phyloP scores from a whole-genome alignment of 2,888 invertebrate species.

The Eupithecia dodoneata region DNA sequence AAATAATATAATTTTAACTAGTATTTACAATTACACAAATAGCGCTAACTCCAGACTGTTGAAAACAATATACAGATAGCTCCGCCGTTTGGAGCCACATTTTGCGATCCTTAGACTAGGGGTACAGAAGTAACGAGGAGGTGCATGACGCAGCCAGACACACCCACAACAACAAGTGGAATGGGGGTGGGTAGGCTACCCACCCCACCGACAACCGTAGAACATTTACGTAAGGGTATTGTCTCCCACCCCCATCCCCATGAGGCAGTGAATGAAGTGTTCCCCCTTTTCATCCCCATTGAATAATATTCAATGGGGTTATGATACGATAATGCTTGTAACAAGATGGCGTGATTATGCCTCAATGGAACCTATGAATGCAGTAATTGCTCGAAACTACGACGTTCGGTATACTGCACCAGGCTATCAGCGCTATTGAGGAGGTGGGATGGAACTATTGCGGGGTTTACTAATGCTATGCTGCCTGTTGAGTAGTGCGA shows the following conservation, averaged over 20 bases:
- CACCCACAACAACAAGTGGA: not conserved
- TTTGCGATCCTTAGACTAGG: not conserved
- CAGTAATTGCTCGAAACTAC: constrained; percentile 7
- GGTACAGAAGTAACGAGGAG: not conserved
- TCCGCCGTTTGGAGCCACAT: not conserved
- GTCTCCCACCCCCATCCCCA: not conserved
- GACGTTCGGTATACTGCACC: constrained; percentile 7
- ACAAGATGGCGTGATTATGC: constrained; percentile 10
- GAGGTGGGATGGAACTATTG: not conserved
- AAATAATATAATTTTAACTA: no score
- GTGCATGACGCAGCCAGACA: not conserved
- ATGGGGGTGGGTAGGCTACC: not conserved
- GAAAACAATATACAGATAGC: no score
- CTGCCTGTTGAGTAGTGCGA: not conserved
- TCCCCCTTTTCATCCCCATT: not conserved
- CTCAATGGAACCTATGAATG: constrained; percentile 6
- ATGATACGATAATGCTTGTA: not conserved
- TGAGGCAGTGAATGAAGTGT: constrained; percentile 1
- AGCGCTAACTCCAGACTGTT: no score
- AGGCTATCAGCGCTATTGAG: not conserved
- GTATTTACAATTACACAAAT: no score
- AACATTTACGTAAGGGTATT: not conserved
- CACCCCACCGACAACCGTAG: no score
- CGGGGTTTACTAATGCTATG: not conserved
- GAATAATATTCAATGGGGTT: not conserved